Percentiles rank a stretch among this genome's conserved stretches.
phyloP scores from a whole-genome alignment of 2,113 vertebrate genomes.

The Elgaria multicarinata region DNA sequence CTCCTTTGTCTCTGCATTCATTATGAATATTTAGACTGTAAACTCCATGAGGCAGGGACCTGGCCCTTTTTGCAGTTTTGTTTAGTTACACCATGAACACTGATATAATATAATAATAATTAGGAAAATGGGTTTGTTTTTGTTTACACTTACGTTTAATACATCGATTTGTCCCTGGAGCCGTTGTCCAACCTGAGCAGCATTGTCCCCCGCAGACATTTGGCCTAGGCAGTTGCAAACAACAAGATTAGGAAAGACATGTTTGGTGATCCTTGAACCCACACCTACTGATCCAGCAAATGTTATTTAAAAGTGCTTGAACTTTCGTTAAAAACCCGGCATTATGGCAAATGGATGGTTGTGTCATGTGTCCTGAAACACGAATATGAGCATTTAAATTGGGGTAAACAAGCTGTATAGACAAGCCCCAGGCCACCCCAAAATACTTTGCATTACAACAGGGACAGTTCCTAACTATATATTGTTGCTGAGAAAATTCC shows the following conservation, averaged over 20 bases:
- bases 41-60: background rate
- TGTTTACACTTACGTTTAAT: constrained; percentile 91
- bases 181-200: constrained; percentile 92
- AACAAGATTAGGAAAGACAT: constrained; percentile 49
- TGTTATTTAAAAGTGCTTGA: constrained; percentile 55
- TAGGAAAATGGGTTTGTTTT: background rate
- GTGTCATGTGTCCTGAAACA: too few species aligned
- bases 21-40: background rate
- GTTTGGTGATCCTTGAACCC: constrained; percentile 53
- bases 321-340: constrained; percentile 68
- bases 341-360: too few species aligned
- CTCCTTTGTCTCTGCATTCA: background rate
- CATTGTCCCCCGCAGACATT: constrained; percentile 95
- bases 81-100: background rate
- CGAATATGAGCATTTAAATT: too few species aligned
- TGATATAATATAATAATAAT: background rate
- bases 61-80: background rate
- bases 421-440: too few species aligned
- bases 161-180: constrained; percentile 89
- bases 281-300: constrained; percentile 61
- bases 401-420: too few species aligned
- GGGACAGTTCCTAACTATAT: too few species aligned
- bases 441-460: too few species aligned
- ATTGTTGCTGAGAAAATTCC: too few species aligned
- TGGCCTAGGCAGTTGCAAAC: constrained; percentile 80